Evolutionary conservation across 2,113 vertebrate species (phyloP), one percentile per base, ranked within the genome.

Genomic region (Leuciscus idus): DNA sequence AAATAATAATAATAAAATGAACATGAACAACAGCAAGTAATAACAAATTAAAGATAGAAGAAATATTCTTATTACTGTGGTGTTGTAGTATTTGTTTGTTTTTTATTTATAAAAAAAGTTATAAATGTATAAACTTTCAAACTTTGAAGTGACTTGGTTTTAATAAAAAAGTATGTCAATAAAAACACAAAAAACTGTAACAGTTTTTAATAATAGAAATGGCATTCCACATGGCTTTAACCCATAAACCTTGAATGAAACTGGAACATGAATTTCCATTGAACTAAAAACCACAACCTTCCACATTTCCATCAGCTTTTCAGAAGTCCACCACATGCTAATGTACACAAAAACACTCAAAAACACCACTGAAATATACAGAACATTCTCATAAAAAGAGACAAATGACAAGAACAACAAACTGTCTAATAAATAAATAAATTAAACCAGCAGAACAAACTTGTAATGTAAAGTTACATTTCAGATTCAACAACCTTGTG

Each of bases 401-500:
- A 43, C 10, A 6, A 12, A 72, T 72, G 21, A 75, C 73, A 50
- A 23, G 8, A 36, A 30, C 33, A 23, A 55, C 48, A 80, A 62
- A 36, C 9, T 36, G 21, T 36, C 10, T 12, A 79, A 59, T 39
- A 79, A 23, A 61, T 13, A 23, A 36, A 21, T 64, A 0, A 52
- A 7, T 57, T 23, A 57, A 68, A 33, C 9, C 9, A 23, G 1
- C 17, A 19, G n/a, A 82, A 50, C 15, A 26, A 62, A 39, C 21
- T 66, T 66, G 11, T 62, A 57, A 39, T 62, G n/a, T 68, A 70
- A 68, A 55, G 26, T 50, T 72, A 50, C 1, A 39, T 83, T 85
- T 88, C 21, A 1, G 79, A 83, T 52, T 23, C 39, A 61, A 48
- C 33, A 88, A 57, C 33, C 43, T n/a, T 10, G 33, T 62, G 68